A percentile compares a stretch with the other conserved stretches of the same genome.
These are phyloP conservation scores for Bombycilla garrulus DNA, from an alignment of 2,113 vertebrate species.

Conservation along the genomic window DNA sequence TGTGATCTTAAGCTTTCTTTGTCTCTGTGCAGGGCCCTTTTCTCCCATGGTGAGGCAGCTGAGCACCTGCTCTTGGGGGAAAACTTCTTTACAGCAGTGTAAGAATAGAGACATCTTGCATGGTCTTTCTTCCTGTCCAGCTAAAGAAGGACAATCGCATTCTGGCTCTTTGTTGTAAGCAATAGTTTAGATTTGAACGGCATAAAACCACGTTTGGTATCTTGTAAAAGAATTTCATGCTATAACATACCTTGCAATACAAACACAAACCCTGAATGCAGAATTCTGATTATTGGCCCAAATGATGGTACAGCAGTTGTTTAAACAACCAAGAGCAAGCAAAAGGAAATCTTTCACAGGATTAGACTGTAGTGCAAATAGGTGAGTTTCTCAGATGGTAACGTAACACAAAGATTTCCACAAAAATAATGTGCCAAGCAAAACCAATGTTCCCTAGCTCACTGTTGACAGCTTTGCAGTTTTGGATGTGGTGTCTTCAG, in stretches of 20 bases:
- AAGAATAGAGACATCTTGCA: background rate
- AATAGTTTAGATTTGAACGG: background rate
- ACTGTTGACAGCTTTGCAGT: background rate
- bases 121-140: background rate
- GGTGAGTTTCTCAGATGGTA: background rate
- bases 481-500: background rate
- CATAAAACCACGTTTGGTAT: background rate
- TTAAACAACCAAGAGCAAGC: background rate
- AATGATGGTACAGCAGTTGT: background rate
- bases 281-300: background rate
- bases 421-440: background rate
- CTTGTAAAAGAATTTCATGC: background rate
- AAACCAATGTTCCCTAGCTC: background rate
- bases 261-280: slow-evolving; percentile 27
- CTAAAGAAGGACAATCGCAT: background rate
- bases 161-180: background rate
- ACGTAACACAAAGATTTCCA: background rate
- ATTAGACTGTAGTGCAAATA: background rate
- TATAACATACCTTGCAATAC: background rate
- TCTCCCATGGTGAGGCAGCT: background rate
- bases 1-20: background rate
- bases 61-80: background rate
- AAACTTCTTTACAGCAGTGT: background rate
- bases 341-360: slow-evolving; percentile 5
- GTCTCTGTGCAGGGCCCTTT: background rate